phyloP scores from a whole-genome alignment of 2,797 vertebrate species.

The Alouatta caraya region DNA sequence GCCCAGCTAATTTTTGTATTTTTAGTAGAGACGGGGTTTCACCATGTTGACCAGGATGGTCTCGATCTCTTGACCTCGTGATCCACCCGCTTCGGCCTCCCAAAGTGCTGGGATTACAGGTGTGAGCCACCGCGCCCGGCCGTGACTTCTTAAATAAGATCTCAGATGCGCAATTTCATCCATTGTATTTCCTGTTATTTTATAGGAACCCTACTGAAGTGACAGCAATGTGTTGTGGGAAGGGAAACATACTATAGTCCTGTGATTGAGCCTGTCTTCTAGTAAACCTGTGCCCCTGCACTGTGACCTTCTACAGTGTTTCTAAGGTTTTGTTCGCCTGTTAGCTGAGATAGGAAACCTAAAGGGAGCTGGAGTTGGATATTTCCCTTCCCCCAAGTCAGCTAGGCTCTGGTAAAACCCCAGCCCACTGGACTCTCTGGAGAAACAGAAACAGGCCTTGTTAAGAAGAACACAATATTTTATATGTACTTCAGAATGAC shows the following conservation, averaged over 20 bases:
- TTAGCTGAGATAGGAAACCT: neutral
- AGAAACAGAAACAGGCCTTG: neutral
- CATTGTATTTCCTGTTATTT: neutral
- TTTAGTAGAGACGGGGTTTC: too few relatives aligned
- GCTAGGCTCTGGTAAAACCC: neutral
- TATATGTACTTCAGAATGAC: neutral
- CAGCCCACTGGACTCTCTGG: neutral
- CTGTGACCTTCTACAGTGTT: neutral
- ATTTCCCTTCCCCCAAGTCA: neutral
- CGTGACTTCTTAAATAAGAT: neutral
- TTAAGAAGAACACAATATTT: neutral
- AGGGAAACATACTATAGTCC: neutral
- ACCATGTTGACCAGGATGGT: too few relatives aligned
- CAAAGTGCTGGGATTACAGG: too few relatives aligned
- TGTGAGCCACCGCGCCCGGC: too few relatives aligned
- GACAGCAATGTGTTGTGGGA: neutral
- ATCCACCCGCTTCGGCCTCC: too few relatives aligned
- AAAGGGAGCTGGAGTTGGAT: neutral
- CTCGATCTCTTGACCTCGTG: too few relatives aligned
- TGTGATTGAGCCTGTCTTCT: neutral
- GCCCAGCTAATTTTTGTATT: too few relatives aligned
- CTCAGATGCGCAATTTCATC: neutral
- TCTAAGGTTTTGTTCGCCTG: neutral
- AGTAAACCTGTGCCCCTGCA: neutral
- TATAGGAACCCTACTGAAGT: neutral